Base-by-base conservation (phyloP, 2,113 vertebrate species). In the Periophthalmus modestus region DNA sequence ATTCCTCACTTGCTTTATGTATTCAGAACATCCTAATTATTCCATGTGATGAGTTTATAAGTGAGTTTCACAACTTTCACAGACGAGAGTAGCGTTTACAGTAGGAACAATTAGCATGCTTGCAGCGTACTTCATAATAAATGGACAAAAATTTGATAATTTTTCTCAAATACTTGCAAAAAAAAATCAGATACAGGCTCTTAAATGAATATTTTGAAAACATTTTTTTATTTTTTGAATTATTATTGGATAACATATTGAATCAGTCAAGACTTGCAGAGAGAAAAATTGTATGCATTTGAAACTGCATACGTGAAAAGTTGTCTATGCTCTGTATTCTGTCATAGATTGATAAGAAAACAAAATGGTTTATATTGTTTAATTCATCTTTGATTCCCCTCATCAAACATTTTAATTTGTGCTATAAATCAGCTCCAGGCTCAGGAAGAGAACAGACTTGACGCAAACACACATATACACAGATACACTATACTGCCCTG, bases 391-490 rank as follows among this genome's bases (percentile, higher is more conserved):
- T 89, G 81, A 89, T 87, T 88, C 88, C 83, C 80, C 77, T 70
- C 86, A 84, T 89, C 88, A 89, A 75, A 79, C 85, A 85, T 83
- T 74, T 79, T 86, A 84, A 92, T 88, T 87, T 83, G 52, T 79
- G 77, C 79, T 82, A 90, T 90, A 89, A 89, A 90, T 91, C 89
- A 89, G 81, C 87, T 77, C 59, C 18, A 0, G 83, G 89, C 81
- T 77, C 23, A 11, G 69, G 69, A 73, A 46, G 55, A n/a, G 59
- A 66, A 80, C 67, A 83, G 21, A 79, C 72, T 76, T 66, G 10
- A 21, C 52, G 21, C 19, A 55, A 10, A 72, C 66, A 57, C 59
- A 43, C 33, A 36, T 63, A 24, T 28, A n/a, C 34, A 46, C 33
- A 61, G 61, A n/a, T 63, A 75, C 48, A 50, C 50, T 9, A 14